Percentiles rank a stretch among this genome's conserved stretches.
phyloP scores from a whole-genome alignment of 2,888 invertebrate genomes.

The Volucella inflata region DNA sequence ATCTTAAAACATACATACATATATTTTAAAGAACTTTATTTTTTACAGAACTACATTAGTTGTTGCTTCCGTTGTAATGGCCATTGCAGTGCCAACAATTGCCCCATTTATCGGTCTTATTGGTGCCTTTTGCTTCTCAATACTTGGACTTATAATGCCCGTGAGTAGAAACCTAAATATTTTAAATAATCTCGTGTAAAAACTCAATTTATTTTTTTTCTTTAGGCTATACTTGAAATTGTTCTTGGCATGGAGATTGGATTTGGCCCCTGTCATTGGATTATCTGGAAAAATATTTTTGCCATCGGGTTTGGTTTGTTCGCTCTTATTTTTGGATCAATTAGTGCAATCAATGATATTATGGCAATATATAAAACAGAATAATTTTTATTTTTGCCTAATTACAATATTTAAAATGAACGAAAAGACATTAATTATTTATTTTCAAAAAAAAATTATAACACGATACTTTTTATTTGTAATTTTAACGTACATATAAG shows the following conservation, averaged over 20 bases:
- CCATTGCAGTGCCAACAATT: slow-evolving; percentile 94
- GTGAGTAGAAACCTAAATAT: slow-evolving; percentile 81
- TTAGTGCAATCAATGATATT: slow-evolving; percentile 87
- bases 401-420: slow-evolving; percentile 45
- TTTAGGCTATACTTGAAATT: slow-evolving; percentile 89
- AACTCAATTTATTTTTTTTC: neutral
- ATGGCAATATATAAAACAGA: slow-evolving; percentile 80
- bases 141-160: slow-evolving; percentile 94
- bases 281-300: slow-evolving; percentile 91
- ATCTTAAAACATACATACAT: no score
- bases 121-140: slow-evolving; percentile 96
- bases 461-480: no score
- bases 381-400: slow-evolving; percentile 30
- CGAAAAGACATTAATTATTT: slow-evolving; percentile 68
- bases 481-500: slow-evolving; percentile 10
- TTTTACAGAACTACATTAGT: slow-evolving; percentile 86
- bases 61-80: slow-evolving; percentile 89
- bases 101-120: slow-evolving; percentile 95
- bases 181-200: no score
- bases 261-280: slow-evolving; percentile 89
- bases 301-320: slow-evolving; percentile 90
- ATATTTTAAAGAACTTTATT: neutral
- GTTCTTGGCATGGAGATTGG: slow-evolving; percentile 94
- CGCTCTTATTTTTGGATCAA: slow-evolving; percentile 93
- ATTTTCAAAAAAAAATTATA: no score